Conservation (phyloP, 2,113 vertebrate species). For the Stegastes partitus region DNA sequence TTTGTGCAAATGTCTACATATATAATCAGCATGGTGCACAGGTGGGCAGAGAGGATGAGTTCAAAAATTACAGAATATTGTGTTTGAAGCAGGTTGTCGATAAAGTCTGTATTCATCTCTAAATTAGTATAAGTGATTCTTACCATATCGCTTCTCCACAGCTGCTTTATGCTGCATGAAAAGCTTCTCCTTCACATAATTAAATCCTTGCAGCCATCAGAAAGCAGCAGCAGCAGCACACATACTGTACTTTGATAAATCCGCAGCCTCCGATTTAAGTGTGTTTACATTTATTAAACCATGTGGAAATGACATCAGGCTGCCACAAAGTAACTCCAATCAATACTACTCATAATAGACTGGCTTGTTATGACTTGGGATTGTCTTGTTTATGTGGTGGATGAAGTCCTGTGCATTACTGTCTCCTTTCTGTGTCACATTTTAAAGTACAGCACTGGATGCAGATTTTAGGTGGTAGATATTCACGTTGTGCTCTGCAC, state of each 20-base stretch:
- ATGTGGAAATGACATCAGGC: neutral
- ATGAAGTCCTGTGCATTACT: neutral
- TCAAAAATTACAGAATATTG: too few species aligned
- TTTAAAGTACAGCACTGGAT: neutral
- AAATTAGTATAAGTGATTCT: neutral
- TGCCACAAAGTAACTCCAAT: neutral
- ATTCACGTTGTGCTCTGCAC: too few species aligned
- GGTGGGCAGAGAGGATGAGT: too few species aligned
- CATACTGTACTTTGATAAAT: neutral
- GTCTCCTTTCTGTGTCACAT: neutral
- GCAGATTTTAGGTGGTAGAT: too few species aligned
- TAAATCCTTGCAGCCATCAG: slow-evolving; percentile 7
- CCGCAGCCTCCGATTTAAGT: neutral
- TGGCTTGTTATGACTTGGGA: neutral
- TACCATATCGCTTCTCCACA: neutral
- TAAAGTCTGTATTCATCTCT: neutral
- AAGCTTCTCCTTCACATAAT: neutral
- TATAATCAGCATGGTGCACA: too few species aligned
- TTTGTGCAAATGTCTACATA: too few species aligned
- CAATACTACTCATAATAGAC: neutral
- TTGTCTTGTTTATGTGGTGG: neutral
- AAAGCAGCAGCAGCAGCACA: slow-evolving; percentile 1
- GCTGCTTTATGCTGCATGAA: slow-evolving; percentile 2
- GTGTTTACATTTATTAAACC: neutral
- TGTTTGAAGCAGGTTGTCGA: neutral